These are phyloP conservation scores for Coccyzus lansbergi DNA, from an alignment of 2,797 vertebrate genomes.

Conservation along the genomic window DNA sequence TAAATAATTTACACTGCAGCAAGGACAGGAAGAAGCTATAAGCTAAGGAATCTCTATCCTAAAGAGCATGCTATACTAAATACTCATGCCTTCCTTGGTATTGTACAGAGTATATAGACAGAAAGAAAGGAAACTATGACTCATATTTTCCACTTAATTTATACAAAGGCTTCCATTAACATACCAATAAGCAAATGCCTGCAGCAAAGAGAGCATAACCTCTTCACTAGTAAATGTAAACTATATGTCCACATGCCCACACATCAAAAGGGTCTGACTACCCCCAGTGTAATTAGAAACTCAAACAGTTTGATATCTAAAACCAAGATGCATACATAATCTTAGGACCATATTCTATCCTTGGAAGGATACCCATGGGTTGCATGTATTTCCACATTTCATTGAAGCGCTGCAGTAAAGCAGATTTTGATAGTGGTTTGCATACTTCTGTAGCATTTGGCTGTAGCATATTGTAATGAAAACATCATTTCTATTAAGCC, in stretches of 20 bases:
- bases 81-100: neutral
- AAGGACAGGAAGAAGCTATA: neutral
- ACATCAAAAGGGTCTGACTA: slow-evolving; percentile 8
- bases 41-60: neutral
- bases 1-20: neutral
- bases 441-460: neutral
- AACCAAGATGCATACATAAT: neutral
- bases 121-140: slow-evolving; percentile 49
- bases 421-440: neutral
- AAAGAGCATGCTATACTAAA: neutral
- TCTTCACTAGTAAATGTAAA: slow-evolving; percentile 15
- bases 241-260: neutral
- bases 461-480: neutral
- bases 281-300: slow-evolving; percentile 24
- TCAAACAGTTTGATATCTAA: neutral
- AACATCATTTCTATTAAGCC: neutral
- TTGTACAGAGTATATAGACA: neutral
- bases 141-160: slow-evolving; percentile 44
- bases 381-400: neutral
- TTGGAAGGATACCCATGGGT: neutral
- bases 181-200: neutral
- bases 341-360: neutral
- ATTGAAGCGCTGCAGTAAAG: neutral
- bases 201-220: slow-evolving; percentile 1
- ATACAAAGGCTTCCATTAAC: slow-evolving; percentile 25